These are phyloP conservation scores for Drosophila mercatorum DNA, from an alignment of 2,888 invertebrate genomes.

Conservation along the genomic window DNA sequence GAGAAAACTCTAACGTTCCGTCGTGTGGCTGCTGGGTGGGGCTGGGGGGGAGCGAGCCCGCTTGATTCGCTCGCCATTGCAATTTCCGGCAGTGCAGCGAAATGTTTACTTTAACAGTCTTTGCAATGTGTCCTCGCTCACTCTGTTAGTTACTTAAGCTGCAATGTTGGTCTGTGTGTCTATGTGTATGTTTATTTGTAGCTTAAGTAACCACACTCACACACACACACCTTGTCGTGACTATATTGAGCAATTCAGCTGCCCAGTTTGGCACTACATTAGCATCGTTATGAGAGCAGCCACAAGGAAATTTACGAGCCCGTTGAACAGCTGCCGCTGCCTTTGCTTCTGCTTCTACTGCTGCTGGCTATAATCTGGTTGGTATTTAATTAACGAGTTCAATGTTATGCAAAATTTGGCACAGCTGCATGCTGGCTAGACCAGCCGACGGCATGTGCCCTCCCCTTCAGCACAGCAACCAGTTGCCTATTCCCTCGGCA, in stretches of 20 bases:
- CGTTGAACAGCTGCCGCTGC: conserved; percentile 23
- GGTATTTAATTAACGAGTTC: conserved; percentile 63
- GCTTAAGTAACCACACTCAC: conserved; percentile 6
- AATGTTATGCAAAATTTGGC: conserved; percentile 66
- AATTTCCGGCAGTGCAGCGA: conserved; percentile 67
- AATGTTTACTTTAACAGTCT: conserved; percentile 65
- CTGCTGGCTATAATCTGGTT: conserved; percentile 45
- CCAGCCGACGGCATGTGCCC: background rate
- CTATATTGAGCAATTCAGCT: conserved; percentile 54
- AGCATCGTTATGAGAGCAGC: conserved; percentile 66
- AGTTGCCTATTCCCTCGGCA: conserved; percentile 5
- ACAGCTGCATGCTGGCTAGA: conserved; percentile 14
- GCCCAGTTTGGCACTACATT: conserved; percentile 47
- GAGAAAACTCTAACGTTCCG: conserved; percentile 32
- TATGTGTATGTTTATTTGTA: background rate
- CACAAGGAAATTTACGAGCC: conserved; percentile 55
- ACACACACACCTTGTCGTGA: conserved; percentile 6
- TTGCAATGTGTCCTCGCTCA: conserved; percentile 14
- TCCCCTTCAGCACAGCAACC: conserved; percentile 1
- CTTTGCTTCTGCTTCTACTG: background rate
- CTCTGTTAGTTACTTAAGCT: conserved; percentile 5
- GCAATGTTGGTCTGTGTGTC: background rate
- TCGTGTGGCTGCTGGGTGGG: background rate
- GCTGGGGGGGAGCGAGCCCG: background rate
- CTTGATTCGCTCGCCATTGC: conserved; percentile 21